phyloP scores from a whole-genome alignment of 1,140 invertebrate genomes.

The Neodiprion virginianus region DNA sequence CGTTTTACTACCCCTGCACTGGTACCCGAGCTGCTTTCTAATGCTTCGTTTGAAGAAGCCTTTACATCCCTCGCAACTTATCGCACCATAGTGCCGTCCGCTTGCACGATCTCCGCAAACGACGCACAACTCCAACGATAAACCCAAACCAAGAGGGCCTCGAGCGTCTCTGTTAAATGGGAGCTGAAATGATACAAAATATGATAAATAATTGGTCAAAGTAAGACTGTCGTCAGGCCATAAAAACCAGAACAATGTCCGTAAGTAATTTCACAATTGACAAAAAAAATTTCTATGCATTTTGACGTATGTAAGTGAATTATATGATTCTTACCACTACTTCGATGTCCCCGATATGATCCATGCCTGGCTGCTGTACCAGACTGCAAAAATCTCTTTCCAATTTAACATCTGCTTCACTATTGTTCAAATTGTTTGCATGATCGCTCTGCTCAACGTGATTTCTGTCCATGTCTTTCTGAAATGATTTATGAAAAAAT shows the following conservation, averaged over 20 bases:
- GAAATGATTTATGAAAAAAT: conserved; percentile 23
- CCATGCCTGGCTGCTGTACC: conserved; percentile 44
- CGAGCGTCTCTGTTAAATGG: conserved; percentile 59
- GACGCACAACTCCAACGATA: conserved; percentile 83
- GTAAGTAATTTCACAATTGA: not conserved
- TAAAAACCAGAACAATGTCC: no score
- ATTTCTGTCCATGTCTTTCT: conserved; percentile 54
- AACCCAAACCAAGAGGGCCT: conserved; percentile 58
- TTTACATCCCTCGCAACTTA: conserved; percentile 93
- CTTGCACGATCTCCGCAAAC: conserved; percentile 95
- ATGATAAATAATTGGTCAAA: not conserved
- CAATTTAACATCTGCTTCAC: conserved; percentile 46
- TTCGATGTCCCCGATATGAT: conserved; percentile 45
- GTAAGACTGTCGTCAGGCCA: not conserved
- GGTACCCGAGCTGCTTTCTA: conserved; percentile 94
- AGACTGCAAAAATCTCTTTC: conserved; percentile 51
- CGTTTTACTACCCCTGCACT: conserved; percentile 92
- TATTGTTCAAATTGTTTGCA: conserved; percentile 44
- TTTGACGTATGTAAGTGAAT: not conserved
- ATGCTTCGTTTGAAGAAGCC: conserved; percentile 94
- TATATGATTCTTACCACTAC: conserved; percentile 38
- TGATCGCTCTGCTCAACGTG: conserved; percentile 46
- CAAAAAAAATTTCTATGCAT: no score
- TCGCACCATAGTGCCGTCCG: conserved; percentile 93
- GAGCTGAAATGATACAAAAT: conserved; percentile 40